Percentiles rank a stretch among this genome's conserved stretches.
Conservation (phyloP, 2,888 invertebrate species). For the Aproaerema taeniolella region DNA sequence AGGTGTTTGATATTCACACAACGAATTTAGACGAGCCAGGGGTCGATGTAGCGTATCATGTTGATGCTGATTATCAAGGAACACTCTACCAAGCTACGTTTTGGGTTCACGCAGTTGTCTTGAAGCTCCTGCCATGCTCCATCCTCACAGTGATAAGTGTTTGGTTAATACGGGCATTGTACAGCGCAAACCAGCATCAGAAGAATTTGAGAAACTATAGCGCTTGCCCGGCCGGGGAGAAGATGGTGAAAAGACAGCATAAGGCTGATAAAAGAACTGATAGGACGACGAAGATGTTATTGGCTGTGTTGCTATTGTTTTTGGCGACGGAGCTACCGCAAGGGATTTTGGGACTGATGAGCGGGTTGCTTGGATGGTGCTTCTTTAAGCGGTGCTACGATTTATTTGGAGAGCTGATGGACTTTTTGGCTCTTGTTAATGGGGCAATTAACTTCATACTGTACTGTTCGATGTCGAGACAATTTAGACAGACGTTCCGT, state of each 20-base stretch:
- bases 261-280: constrained; percentile 87
- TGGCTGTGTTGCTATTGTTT: constrained; percentile 91
- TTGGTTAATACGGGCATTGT: constrained; percentile 84
- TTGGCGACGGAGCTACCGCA: constrained; percentile 94
- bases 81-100: constrained; percentile 84
- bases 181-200: constrained; percentile 85
- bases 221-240: constrained; percentile 68
- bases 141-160: constrained; percentile 85
- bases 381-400: constrained; percentile 90
- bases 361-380: constrained; percentile 80
- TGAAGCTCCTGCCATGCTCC: constrained; percentile 88
- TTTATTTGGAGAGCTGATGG: constrained; percentile 90
- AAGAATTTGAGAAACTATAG: constrained; percentile 82
- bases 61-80: constrained; percentile 75
- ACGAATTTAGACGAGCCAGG: constrained; percentile 62
- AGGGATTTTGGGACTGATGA: constrained; percentile 84
- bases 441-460: constrained; percentile 95
- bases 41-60: constrained; percentile 59
- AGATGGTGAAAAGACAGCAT: constrained; percentile 61
- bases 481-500: constrained; percentile 90
- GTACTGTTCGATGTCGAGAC: constrained; percentile 95
- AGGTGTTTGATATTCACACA: constrained; percentile 71
- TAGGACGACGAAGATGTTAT: constrained; percentile 92
- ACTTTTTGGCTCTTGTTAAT: constrained; percentile 92
- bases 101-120: constrained; percentile 88